phyloP scores from a whole-genome alignment of 2,797 vertebrate genomes.

The Lophius americanus region DNA sequence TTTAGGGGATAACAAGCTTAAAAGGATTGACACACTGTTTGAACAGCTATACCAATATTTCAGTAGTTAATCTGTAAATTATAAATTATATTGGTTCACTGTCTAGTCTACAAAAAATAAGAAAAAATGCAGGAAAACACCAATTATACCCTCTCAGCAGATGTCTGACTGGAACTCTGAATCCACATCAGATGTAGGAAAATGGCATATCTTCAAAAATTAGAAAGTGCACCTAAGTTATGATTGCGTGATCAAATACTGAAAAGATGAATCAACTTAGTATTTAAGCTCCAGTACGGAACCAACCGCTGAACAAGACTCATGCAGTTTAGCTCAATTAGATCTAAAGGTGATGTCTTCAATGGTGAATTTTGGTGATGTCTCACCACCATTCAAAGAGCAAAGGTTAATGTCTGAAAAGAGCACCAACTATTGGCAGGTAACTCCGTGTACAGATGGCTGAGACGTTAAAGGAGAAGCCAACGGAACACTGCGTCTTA shows the following conservation, averaged over 20 bases:
- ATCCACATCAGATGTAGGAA: not conserved
- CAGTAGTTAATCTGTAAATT: too few species aligned
- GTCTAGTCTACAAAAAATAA: too few species aligned
- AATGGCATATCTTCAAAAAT: not conserved
- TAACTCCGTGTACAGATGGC: not conserved
- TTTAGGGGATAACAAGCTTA: too few species aligned
- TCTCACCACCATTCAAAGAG: not conserved
- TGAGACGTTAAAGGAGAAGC: not conserved
- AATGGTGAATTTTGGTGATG: too few species aligned
- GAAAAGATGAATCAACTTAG: not conserved
- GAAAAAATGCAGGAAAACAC: too few species aligned
- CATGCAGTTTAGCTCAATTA: conserved; percentile 8
- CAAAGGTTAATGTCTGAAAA: not conserved
- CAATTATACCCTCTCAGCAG: not conserved
- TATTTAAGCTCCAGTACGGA: conserved; percentile 7
- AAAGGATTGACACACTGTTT: too few species aligned
- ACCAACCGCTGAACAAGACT: conserved; percentile 1
- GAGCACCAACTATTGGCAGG: not conserved
- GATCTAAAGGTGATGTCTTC: too few species aligned
- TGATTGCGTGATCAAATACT: not conserved
- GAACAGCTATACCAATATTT: too few species aligned
- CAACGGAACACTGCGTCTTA: too few species aligned
- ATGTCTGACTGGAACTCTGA: not conserved
- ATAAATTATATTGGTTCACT: too few species aligned
- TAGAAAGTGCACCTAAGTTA: not conserved